A percentile compares a stretch with the other conserved stretches of the same genome.
Evolutionary conservation across 2,888 invertebrate genomes (phyloP).

Genomic region (Trachelus iudaicus): DNA sequence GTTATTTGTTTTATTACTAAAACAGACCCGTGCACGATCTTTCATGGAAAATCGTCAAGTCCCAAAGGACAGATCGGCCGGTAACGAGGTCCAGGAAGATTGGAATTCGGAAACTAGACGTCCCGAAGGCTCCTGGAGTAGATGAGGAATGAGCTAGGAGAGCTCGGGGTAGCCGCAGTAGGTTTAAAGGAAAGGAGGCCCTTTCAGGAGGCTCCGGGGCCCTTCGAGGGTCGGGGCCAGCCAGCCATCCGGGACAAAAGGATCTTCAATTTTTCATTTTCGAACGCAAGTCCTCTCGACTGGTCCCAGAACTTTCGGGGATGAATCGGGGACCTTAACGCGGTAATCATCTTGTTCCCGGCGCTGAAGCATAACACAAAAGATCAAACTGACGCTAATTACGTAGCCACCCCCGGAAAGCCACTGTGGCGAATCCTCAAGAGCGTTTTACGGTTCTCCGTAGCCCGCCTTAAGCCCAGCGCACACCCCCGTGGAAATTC

Average conservation of each 20-base stretch:
- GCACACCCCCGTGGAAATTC: not conserved
- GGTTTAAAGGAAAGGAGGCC: constrained; percentile 21
- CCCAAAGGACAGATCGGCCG: constrained; percentile 11
- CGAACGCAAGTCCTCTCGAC: constrained; percentile 24
- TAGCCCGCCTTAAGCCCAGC: not conserved
- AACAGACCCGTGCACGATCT: not conserved
- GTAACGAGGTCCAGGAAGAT: constrained; percentile 29
- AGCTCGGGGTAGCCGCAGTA: constrained; percentile 17
- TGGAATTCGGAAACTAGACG: constrained; percentile 28
- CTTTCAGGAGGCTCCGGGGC: not conserved
- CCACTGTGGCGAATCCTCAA: constrained; percentile 36
- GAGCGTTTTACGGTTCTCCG: not conserved
- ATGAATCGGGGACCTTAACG: constrained; percentile 4
- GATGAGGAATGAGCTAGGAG: constrained; percentile 4
- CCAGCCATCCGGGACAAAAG: constrained; percentile 1
- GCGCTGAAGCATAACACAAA: constrained; percentile 50
- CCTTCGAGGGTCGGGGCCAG: not conserved
- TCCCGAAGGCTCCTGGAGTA: constrained; percentile 14
- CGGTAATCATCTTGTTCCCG: constrained; percentile 57
- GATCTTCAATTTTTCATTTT: constrained; percentile 34
- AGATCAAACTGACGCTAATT: constrained; percentile 59
- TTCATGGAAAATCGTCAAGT: not conserved
- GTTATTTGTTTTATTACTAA: not conserved
- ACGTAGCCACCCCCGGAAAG: constrained; percentile 39
- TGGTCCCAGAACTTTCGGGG: not conserved